Conservation (phyloP, 2,797 vertebrate genomes). For the Tokudaia tokunoshimensis region DNA sequence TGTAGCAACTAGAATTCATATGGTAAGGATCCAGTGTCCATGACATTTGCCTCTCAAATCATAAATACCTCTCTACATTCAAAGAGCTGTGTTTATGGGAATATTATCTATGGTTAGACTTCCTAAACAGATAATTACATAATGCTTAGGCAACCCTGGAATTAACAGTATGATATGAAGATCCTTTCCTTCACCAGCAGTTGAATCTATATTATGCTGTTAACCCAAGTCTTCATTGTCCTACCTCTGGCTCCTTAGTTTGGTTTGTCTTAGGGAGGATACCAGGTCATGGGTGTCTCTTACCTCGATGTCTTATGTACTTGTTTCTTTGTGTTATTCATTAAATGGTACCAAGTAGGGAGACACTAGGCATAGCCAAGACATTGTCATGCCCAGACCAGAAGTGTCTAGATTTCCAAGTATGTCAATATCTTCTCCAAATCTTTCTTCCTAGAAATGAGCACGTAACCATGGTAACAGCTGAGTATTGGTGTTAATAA, state of each 20-base stretch:
- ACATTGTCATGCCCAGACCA: background rate
- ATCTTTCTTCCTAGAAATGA: constrained; percentile 52
- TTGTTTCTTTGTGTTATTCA: constrained; percentile 1
- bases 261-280: background rate
- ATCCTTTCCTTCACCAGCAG: background rate
- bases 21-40: constrained; percentile 8
- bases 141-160: background rate
- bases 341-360: background rate
- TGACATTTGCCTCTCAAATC: constrained; percentile 50
- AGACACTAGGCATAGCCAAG: background rate
- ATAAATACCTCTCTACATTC: constrained; percentile 30
- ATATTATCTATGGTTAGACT: background rate
- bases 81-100: constrained; percentile 2
- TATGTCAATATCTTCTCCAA: constrained; percentile 20
- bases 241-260: background rate
- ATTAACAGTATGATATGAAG: background rate
- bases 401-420: background rate
- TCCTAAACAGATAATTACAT: constrained; percentile 45
- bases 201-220: background rate
- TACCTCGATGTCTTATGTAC: background rate
- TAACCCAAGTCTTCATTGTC: background rate
- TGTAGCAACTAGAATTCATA: background rate
- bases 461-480: constrained; percentile 62
- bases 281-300: background rate
- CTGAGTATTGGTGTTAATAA: background rate